A percentile compares a stretch with the other conserved stretches of the same genome.
These are phyloP conservation scores for Herpailurus yagouaroundi DNA, from an alignment of 2,113 vertebrate genomes.

Conservation along the genomic window DNA sequence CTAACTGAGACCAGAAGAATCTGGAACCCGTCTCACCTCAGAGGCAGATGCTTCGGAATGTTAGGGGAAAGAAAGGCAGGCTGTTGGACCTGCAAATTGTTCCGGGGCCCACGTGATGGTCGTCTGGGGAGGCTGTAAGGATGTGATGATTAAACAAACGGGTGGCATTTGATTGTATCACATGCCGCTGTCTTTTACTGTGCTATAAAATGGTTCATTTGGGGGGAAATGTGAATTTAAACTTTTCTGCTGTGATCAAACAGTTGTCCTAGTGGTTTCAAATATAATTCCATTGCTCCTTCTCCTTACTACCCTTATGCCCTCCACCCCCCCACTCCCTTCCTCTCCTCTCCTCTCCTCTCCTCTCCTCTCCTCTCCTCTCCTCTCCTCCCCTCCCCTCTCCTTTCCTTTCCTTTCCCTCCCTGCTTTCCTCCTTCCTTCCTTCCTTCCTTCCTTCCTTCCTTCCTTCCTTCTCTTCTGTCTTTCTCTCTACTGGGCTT, in stretches of 20 bases:
- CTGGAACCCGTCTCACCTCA: too few relatives aligned
- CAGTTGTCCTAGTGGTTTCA: background rate
- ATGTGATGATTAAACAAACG: conserved; percentile 74
- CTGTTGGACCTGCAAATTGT: conserved; percentile 45
- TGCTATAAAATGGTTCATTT: conserved; percentile 82
- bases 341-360: rapidly evolving
- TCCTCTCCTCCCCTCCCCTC: rapidly evolving
- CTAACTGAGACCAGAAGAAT: background rate
- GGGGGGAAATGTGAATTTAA: conserved; percentile 65
- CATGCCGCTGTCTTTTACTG: conserved; percentile 71
- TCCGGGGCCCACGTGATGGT: conserved; percentile 64
- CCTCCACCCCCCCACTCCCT: background rate
- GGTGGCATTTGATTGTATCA: conserved; percentile 73
- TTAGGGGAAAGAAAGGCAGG: background rate
- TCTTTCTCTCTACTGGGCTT: background rate
- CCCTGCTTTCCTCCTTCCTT: rapidly evolving
- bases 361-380: rapidly evolving
- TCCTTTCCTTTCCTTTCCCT: rapidly evolving
- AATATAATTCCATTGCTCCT: background rate
- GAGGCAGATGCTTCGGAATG: background rate
- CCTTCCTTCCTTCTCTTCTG: rapidly evolving
- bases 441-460: rapidly evolving
- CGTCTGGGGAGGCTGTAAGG: conserved; percentile 54
- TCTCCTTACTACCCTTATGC: background rate
- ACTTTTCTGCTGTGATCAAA: conserved; percentile 55